These are phyloP conservation scores for Tribolium madens DNA, from an alignment of 1,140 invertebrate species.

Conservation along the genomic window DNA sequence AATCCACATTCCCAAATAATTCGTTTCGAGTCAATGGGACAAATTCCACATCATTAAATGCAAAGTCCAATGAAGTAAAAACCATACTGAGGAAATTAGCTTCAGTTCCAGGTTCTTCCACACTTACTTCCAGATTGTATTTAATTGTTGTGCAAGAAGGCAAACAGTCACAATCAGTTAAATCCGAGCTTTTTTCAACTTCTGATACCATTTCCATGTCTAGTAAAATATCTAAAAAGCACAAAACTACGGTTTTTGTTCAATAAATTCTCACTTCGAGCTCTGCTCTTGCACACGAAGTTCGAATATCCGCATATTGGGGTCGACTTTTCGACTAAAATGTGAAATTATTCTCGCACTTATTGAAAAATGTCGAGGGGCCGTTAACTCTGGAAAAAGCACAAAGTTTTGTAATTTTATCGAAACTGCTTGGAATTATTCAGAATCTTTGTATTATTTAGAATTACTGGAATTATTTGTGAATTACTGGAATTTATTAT, in stretches of 20 bases:
- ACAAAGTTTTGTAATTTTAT: too few species aligned
- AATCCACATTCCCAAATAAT: conserved; percentile 73
- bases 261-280: not conserved
- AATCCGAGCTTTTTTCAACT: not conserved
- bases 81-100: conserved; percentile 52
- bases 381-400: too few species aligned
- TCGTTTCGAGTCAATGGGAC: conserved; percentile 73
- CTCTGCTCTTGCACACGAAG: not conserved
- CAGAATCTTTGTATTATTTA: too few species aligned
- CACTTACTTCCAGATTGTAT: conserved; percentile 57
- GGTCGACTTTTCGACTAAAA: not conserved
- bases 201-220: not conserved
- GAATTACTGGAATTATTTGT: too few species aligned
- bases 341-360: not conserved
- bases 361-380: not conserved
- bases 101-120: not conserved
- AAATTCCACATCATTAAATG: conserved; percentile 75
- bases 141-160: not conserved
- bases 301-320: not conserved
- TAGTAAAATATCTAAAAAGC: not conserved
- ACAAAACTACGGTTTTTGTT: not conserved
- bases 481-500: too few species aligned
- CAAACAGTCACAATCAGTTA: not conserved
- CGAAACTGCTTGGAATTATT: too few species aligned
- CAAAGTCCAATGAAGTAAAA: conserved; percentile 60